These are phyloP conservation scores for Sinohyriopsis cumingii DNA, from an alignment of 2,888 invertebrate genomes.

Conservation along the genomic window DNA sequence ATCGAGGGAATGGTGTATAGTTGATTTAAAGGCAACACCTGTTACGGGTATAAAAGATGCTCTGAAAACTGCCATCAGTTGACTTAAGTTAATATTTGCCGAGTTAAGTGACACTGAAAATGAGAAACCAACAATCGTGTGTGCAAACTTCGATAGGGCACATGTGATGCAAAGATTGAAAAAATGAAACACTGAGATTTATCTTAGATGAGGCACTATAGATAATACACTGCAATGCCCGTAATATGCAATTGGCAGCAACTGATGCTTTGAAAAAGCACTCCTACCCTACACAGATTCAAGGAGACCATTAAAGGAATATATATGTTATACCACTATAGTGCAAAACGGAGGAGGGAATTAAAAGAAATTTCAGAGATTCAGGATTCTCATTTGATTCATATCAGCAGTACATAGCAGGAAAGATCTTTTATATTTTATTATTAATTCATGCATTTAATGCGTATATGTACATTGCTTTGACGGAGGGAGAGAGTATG, in stretches of 20 bases:
- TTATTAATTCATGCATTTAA: too few relatives aligned
- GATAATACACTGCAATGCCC: conserved; percentile 15
- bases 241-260: conserved; percentile 22
- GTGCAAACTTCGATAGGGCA: conserved; percentile 28
- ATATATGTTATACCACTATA: not conserved
- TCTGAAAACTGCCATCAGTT: conserved; percentile 1
- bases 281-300: conserved; percentile 14
- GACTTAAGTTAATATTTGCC: conserved; percentile 3
- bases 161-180: conserved; percentile 15
- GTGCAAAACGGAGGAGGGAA: conserved; percentile 17
- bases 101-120: conserved; percentile 5
- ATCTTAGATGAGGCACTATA: conserved; percentile 9
- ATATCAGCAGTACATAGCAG: conserved; percentile 12
- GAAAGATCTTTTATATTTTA: not conserved
- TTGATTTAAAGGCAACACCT: too few relatives aligned
- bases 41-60: conserved; percentile 7
- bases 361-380: conserved; percentile 9
- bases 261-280: conserved; percentile 7
- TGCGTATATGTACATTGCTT: too few relatives aligned
- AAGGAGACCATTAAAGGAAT: conserved; percentile 20
- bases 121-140: conserved; percentile 13
- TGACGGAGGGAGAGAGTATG: too few relatives aligned
- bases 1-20: too few relatives aligned
- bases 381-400: conserved; percentile 6
- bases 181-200: not conserved